phyloP scores from a whole-genome alignment of 2,113 vertebrate genomes.

The Ochotona curzoniae region DNA sequence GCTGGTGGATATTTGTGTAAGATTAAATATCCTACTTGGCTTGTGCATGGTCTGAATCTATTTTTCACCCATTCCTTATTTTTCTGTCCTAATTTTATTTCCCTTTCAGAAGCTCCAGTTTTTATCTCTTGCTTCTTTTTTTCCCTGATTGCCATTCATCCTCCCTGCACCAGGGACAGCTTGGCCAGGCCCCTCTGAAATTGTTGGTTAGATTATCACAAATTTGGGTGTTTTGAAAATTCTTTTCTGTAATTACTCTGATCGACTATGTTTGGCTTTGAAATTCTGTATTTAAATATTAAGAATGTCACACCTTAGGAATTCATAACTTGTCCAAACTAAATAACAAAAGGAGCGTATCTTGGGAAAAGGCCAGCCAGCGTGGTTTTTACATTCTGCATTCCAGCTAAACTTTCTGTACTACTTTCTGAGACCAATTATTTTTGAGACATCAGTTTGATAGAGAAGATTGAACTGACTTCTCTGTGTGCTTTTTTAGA shows the following conservation, averaged over 20 bases:
- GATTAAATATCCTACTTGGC: not conserved
- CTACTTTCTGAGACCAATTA: not conserved
- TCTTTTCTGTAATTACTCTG: conserved; percentile 22
- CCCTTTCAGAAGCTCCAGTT: not conserved
- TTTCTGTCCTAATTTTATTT: not conserved
- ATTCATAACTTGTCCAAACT: not conserved
- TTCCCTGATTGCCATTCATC: not conserved
- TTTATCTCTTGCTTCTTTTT: not conserved
- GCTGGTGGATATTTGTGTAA: not conserved
- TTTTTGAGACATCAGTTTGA: not conserved
- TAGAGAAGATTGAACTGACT: not conserved
- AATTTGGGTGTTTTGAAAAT: not conserved
- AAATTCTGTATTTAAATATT: conserved; percentile 21
- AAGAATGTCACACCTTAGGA: conserved; percentile 5
- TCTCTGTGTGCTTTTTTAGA: not conserved
- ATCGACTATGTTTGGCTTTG: conserved; percentile 10
- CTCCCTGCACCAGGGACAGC: not conserved
- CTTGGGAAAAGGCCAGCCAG: not conserved
- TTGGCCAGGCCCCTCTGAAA: not conserved
- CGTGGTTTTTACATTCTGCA: not conserved
- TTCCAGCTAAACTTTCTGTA: not conserved
- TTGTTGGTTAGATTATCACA: conserved; percentile 28
- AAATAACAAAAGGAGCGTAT: conserved; percentile 20
- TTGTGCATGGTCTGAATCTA: not conserved
- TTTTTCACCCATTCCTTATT: conserved; percentile 2